Evolutionary conservation across 2,888 invertebrate genomes (phyloP).

Genomic region (Gisinianus flammeolus): DNA sequence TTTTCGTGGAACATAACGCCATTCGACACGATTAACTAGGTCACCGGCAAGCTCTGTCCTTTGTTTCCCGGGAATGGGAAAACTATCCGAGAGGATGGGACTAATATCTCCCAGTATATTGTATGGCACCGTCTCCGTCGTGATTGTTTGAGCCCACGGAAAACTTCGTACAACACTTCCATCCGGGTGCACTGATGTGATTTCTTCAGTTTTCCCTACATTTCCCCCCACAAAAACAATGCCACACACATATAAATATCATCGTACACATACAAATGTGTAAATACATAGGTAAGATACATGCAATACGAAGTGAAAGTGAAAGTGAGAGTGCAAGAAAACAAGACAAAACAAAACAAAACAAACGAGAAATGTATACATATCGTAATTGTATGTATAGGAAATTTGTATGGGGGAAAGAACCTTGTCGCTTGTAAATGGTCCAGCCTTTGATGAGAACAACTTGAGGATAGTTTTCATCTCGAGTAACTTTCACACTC

Average conservation of each 20-base stretch:
- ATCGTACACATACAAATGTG: neutral
- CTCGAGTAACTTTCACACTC: slow-evolving; percentile 81
- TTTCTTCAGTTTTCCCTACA: slow-evolving; percentile 75
- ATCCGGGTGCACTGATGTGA: slow-evolving; percentile 79
- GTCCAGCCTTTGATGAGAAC: slow-evolving; percentile 87
- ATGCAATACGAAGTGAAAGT: neutral
- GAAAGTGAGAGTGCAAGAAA: neutral
- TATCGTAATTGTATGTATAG: too few species aligned
- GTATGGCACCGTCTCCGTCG: slow-evolving; percentile 90
- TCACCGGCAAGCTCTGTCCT: slow-evolving; percentile 88
- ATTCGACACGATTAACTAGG: slow-evolving; percentile 90
- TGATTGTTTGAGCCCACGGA: slow-evolving; percentile 86
- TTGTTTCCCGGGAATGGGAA: slow-evolving; percentile 89
- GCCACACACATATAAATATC: neutral
- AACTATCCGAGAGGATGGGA: slow-evolving; percentile 85
- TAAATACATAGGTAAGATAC: neutral
- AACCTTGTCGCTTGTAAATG: slow-evolving; percentile 76
- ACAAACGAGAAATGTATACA: neutral
- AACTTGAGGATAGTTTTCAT: slow-evolving; percentile 80
- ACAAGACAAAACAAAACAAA: neutral
- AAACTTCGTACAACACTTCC: slow-evolving; percentile 80
- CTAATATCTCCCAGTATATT: slow-evolving; percentile 87
- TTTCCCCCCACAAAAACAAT: neutral
- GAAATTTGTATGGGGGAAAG: too few species aligned
- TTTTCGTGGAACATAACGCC: slow-evolving; percentile 88